Percentiles rank a stretch among this genome's conserved stretches.
These are phyloP conservation scores for Pyrrhura leucotis DNA, from an alignment of 2,797 vertebrate species.

Conservation along the genomic window DNA sequence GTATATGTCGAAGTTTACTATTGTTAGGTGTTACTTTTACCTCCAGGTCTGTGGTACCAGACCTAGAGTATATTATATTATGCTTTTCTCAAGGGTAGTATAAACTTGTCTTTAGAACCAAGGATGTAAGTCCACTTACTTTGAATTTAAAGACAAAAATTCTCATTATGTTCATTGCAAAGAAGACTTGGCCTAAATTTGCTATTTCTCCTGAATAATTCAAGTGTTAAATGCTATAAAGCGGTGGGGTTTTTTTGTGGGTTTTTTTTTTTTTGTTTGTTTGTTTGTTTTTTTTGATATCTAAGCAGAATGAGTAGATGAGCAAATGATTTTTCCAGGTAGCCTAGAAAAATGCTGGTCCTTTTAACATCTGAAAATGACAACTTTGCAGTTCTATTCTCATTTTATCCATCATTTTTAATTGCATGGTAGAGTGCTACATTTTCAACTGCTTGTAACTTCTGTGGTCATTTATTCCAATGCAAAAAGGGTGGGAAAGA, in stretches of 20 bases:
- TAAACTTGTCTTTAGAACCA: background rate
- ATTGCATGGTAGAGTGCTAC: background rate
- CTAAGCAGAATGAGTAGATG: constrained; percentile 18
- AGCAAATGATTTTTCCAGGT: constrained; percentile 38
- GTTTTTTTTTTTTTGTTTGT: no score
- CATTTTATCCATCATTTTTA: constrained; percentile 57
- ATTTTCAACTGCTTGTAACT: constrained; percentile 17
- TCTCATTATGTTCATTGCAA: background rate
- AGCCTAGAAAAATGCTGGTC: constrained; percentile 16
- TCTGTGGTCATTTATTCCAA: constrained; percentile 1
- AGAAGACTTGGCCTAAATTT: background rate
- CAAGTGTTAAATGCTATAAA: constrained; percentile 1
- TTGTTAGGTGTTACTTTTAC: background rate
- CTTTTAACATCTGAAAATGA: constrained; percentile 48
- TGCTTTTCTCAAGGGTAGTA: background rate
- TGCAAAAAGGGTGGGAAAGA: background rate
- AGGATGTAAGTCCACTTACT: background rate
- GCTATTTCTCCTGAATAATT: background rate
- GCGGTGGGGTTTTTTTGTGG: background rate
- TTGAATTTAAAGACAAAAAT: background rate
- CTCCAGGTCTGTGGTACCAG: background rate
- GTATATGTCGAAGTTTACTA: background rate
- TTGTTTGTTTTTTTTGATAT: background rate
- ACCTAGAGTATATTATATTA: background rate
- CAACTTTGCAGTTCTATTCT: constrained; percentile 28